phyloP scores from a whole-genome alignment of 2,888 invertebrate species.

The Zeuzera pyrina region DNA sequence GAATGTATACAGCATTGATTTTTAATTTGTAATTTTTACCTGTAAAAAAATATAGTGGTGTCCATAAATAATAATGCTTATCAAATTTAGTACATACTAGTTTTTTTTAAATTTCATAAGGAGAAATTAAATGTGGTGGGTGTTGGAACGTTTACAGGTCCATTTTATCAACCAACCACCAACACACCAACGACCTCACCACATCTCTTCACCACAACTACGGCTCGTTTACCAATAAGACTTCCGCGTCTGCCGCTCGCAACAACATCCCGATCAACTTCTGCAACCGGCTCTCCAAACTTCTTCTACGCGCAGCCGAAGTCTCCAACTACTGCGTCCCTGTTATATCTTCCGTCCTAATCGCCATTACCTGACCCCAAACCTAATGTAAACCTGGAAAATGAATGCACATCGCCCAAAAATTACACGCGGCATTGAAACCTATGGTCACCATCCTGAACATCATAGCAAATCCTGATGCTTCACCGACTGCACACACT shows the following conservation, averaged over 20 bases:
- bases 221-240: slow-evolving; percentile 62
- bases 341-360: slow-evolving; percentile 41
- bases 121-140: slow-evolving; percentile 69
- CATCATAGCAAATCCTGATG: slow-evolving; percentile 42
- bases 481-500: slow-evolving; percentile 57
- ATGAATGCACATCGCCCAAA: slow-evolving; percentile 24
- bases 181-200: slow-evolving; percentile 71
- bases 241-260: slow-evolving; percentile 61
- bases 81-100: too few species aligned
- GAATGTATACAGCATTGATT: too few species aligned
- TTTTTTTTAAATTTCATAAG: too few species aligned
- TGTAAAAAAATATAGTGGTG: too few species aligned
- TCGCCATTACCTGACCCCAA: slow-evolving; percentile 59
- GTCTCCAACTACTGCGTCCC: slow-evolving; percentile 55
- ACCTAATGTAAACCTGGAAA: slow-evolving; percentile 31
- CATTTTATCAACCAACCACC: slow-evolving; percentile 73
- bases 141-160: slow-evolving; percentile 75
- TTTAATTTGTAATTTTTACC: too few species aligned
- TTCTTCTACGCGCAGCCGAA: slow-evolving; percentile 58
- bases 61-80: too few species aligned
- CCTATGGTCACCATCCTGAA: slow-evolving; percentile 36
- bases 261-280: slow-evolving; percentile 55
- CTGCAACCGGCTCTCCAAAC: slow-evolving; percentile 59
- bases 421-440: slow-evolving; percentile 45
- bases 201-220: slow-evolving; percentile 70